phyloP scores from a whole-genome alignment of 2,888 invertebrate genomes.

The Stenurella melanura region DNA sequence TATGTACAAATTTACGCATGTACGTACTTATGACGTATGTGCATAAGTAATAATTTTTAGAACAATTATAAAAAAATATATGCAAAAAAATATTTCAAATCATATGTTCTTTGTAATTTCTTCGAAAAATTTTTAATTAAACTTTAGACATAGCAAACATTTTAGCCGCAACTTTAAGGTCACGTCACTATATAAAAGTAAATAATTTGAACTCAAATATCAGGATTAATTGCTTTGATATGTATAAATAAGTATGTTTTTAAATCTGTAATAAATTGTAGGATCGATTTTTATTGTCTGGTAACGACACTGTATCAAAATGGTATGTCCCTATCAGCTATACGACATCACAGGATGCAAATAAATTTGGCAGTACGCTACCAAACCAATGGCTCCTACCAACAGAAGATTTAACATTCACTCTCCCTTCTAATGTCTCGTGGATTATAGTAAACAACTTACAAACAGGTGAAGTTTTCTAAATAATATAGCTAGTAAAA shows the following conservation, averaged over 20 bases:
- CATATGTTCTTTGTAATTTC: too few species aligned
- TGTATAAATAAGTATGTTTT: neutral
- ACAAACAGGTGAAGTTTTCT: conserved; percentile 52
- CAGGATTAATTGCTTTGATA: neutral
- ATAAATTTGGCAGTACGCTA: conserved; percentile 69
- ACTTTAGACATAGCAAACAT: too few species aligned
- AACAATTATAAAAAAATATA: too few species aligned
- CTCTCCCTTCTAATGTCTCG: conserved; percentile 35
- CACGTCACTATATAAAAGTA: too few species aligned
- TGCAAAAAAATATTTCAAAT: too few species aligned
- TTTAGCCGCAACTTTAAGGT: too few species aligned
- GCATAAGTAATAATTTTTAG: too few species aligned
- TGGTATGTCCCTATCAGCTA: conserved; percentile 77
- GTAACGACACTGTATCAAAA: conserved; percentile 28
- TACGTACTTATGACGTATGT: too few species aligned
- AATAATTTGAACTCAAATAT: too few species aligned
- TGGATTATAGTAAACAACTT: conserved; percentile 58
- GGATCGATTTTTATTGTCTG: conserved; percentile 49
- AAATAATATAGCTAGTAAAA: neutral
- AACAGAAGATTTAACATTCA: conserved; percentile 46
- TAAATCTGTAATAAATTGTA: conserved; percentile 25
- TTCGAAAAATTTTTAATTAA: too few species aligned
- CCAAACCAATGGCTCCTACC: conserved; percentile 68
- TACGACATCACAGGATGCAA: conserved; percentile 69
- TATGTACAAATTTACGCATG: too few species aligned